Conservation (phyloP, 2,888 invertebrate genomes). For the Cerastis leucographa region DNA sequence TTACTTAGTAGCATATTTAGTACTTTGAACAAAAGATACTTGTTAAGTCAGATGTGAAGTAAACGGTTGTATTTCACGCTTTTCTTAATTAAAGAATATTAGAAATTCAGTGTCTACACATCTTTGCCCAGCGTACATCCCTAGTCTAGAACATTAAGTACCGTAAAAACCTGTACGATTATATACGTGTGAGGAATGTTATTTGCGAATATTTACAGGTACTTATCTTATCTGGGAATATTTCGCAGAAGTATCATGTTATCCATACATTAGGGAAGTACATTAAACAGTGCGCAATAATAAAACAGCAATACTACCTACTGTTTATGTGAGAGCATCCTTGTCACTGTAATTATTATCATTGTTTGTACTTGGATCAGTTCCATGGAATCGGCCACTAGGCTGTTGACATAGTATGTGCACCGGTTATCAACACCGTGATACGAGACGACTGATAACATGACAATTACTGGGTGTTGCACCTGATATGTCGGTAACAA, state of each 20-base stretch:
- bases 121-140: background rate
- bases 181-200: slow-evolving; percentile 35
- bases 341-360: slow-evolving; percentile 63
- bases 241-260: slow-evolving; percentile 41
- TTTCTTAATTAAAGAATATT: background rate
- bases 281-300: slow-evolving; percentile 45
- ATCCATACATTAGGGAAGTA: slow-evolving; percentile 44
- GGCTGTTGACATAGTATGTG: slow-evolving; percentile 67
- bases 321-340: slow-evolving; percentile 47
- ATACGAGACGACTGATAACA: slow-evolving; percentile 59
- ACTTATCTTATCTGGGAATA: slow-evolving; percentile 46
- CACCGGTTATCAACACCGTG: slow-evolving; percentile 61
- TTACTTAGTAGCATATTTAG: background rate
- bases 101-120: background rate
- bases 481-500: slow-evolving; percentile 57
- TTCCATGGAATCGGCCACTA: slow-evolving; percentile 70
- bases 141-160: slow-evolving; percentile 3
- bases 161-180: slow-evolving; percentile 8
- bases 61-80: slow-evolving; percentile 12
- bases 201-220: slow-evolving; percentile 37
- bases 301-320: slow-evolving; percentile 40
- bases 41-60: background rate
- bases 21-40: background rate
- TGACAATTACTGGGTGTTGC: slow-evolving; percentile 60
- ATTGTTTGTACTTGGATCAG: slow-evolving; percentile 67